Conservation (phyloP, 2,888 invertebrate genomes). For the Venustoraphidia nigricollis region DNA sequence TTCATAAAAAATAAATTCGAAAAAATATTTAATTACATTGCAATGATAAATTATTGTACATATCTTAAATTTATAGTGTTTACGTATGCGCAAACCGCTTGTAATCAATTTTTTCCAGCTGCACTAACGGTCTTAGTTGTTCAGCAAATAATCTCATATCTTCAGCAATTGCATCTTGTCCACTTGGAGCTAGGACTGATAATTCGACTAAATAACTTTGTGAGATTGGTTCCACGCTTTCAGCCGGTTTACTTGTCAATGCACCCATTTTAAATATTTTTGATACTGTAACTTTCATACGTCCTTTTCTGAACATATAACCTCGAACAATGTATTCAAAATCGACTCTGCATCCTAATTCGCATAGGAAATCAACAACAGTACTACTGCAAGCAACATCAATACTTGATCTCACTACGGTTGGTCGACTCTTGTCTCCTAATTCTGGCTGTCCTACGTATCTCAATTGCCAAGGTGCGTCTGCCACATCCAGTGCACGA, state of each 20-base stretch:
- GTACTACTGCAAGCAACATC: constrained; percentile 86
- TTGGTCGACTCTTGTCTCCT: constrained; percentile 76
- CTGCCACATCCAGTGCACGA: constrained; percentile 65
- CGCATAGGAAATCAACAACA: constrained; percentile 80
- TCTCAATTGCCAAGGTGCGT: constrained; percentile 77
- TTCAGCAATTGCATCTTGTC: constrained; percentile 88
- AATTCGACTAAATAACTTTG: constrained; percentile 89
- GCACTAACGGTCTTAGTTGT: constrained; percentile 80
- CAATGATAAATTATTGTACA: no score
- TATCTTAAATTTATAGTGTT: no score
- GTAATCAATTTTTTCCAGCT: constrained; percentile 86
- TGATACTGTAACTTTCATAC: constrained; percentile 93
- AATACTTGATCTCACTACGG: constrained; percentile 79
- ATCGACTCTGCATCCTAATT: constrained; percentile 80
- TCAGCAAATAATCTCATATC: constrained; percentile 93
- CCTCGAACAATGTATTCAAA: constrained; percentile 89
- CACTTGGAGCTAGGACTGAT: constrained; percentile 76
- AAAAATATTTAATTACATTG: no score
- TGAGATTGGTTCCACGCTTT: constrained; percentile 68
- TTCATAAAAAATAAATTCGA: no score
- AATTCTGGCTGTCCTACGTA: constrained; percentile 87
- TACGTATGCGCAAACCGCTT: constrained; percentile 40
- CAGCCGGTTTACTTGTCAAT: constrained; percentile 51
- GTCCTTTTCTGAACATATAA: constrained; percentile 88
- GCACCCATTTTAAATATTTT: constrained; percentile 80